A percentile compares a stretch with the other conserved stretches of the same genome.
Conservation (phyloP, 1,140 invertebrate species). For the Monochamus saltuarius region DNA sequence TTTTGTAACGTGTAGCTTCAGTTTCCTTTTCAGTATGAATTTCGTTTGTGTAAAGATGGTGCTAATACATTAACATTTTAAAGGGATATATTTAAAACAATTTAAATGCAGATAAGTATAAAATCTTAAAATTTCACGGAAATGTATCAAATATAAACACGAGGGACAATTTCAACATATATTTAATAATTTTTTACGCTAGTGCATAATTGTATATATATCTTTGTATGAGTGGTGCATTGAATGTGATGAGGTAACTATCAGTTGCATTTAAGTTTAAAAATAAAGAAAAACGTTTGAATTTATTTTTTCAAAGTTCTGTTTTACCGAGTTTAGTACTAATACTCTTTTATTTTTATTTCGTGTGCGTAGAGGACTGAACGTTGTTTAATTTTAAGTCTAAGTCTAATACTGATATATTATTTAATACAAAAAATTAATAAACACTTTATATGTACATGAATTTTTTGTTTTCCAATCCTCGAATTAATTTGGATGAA, state of each 20-base stretch:
- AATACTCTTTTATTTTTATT: slow-evolving; percentile 16
- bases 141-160: background rate
- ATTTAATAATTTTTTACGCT: slow-evolving; percentile 16
- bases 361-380: slow-evolving; percentile 17
- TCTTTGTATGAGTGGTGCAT: background rate
- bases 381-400: slow-evolving; percentile 19
- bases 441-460: slow-evolving; percentile 18
- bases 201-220: slow-evolving; percentile 14
- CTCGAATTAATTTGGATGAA: background rate
- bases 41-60: slow-evolving; percentile 13
- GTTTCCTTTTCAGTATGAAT: slow-evolving; percentile 4
- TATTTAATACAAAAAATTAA: slow-evolving; percentile 19
- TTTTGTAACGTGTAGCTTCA: background rate
- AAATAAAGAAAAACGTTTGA: background rate
- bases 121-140: background rate
- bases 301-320: no score
- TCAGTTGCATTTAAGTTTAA: slow-evolving; percentile 10
- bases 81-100: slow-evolving; percentile 19
- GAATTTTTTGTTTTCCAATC: background rate
- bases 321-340: slow-evolving; percentile 12
- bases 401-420: slow-evolving; percentile 15
- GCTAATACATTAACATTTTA: slow-evolving; percentile 17
- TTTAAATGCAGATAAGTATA: background rate
- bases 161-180: background rate
- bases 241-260: slow-evolving; percentile 5